phyloP scores from a whole-genome alignment of 2,113 vertebrate genomes.

The Paralichthys olivaceus region DNA sequence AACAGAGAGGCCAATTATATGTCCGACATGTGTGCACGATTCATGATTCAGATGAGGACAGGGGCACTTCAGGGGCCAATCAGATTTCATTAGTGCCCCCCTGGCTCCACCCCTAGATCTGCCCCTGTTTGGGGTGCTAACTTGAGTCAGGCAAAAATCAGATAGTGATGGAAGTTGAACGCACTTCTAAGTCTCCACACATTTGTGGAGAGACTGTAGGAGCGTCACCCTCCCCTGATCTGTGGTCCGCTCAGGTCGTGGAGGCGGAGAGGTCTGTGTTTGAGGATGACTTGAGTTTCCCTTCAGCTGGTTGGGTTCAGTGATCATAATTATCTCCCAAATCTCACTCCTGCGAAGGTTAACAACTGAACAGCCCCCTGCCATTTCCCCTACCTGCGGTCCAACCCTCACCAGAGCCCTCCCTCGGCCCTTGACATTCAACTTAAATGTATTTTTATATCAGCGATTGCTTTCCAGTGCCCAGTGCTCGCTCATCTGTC shows the following conservation, averaged over 20 bases:
- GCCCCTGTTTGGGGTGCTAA: slow-evolving; percentile 6
- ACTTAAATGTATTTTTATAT: slow-evolving; percentile 37
- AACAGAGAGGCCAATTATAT: no score
- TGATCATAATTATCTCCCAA: slow-evolving; percentile 27
- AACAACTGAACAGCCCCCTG: slow-evolving; percentile 31
- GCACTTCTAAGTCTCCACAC: no score
- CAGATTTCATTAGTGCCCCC: no score
- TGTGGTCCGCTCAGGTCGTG: not conserved
- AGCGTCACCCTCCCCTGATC: not conserved
- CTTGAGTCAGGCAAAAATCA: not conserved
- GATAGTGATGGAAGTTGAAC: no score
- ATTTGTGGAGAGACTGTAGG: not conserved
- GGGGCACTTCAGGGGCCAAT: no score
- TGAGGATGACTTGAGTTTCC: slow-evolving; percentile 4
- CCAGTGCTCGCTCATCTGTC: slow-evolving; percentile 21
- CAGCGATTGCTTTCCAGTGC: slow-evolving; percentile 48
- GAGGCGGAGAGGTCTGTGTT: not conserved
- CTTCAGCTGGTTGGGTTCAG: slow-evolving; percentile 26
- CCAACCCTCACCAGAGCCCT: slow-evolving; percentile 13
- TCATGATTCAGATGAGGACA: no score
- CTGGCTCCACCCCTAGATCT: no score
- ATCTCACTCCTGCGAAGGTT: slow-evolving; percentile 42
- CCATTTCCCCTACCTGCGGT: slow-evolving; percentile 9
- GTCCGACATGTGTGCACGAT: no score
- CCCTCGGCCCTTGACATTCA: slow-evolving; percentile 25